Conservation (phyloP, 2,797 vertebrate genomes). For the Micromesistius poutassou region DNA sequence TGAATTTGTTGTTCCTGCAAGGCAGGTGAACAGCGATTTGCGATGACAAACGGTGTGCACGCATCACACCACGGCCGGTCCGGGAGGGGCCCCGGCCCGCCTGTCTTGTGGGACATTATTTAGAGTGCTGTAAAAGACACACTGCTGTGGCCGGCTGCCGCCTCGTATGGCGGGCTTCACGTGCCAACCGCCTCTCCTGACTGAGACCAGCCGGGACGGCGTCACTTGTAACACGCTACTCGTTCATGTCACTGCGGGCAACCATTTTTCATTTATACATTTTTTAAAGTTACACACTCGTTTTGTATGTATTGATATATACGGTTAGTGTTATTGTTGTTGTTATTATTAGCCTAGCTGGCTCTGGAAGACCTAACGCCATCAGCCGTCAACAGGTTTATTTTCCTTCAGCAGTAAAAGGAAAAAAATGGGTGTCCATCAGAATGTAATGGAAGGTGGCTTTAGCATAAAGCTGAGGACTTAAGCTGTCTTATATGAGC, state of each 20-base stretch:
- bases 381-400: neutral
- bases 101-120: neutral
- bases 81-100: neutral
- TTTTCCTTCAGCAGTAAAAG: neutral
- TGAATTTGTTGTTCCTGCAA: no score
- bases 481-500: neutral
- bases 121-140: neutral
- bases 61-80: neutral
- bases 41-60: neutral
- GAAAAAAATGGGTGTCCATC: neutral
- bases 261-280: neutral
- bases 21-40: no score
- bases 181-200: neutral
- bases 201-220: neutral
- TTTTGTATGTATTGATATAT: neutral
- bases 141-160: neutral
- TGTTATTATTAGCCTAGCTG: neutral
- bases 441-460: neutral
- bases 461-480: neutral
- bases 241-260: neutral
- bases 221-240: neutral
- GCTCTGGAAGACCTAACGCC: neutral
- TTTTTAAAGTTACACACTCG: neutral
- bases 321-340: neutral
- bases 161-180: neutral